Evolutionary conservation across 2,113 vertebrate genomes (phyloP), one percentile per base, ranked within the genome.

Genomic region (Plestiodon gilberti): DNA sequence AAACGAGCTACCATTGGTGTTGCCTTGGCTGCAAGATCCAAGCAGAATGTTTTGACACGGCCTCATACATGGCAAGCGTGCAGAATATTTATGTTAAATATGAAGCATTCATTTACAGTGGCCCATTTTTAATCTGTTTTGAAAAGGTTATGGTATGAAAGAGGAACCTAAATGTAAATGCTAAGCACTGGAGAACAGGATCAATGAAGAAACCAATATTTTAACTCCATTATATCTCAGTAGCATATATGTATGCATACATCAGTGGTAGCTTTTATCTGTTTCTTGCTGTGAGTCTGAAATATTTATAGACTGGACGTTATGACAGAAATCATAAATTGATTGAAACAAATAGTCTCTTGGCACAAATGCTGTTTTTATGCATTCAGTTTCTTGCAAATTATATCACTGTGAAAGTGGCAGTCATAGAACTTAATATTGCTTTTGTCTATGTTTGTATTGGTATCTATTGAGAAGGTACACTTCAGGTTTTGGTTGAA

Each of bases 81-180:
- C 40, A 59, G 33, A 78, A 78, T 28, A 64, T 80, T 80, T 82
- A 71, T 70, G n/a, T 71, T 55, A 71, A 71, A n/a, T 78, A 48
- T 78, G 61, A 81, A 43, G 23, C 40, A 65, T 48, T 48, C 64
- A 81, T 67, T 52, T 71, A 71, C 70, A 82, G 23, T 15, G n/a
- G 35, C 62, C 18, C 7, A 48, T 65, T 81, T 79, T 62, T n/a
- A 52, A 48, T 81, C 14, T 64, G 62, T 40, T 77, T 81, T 55
- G 48, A 22, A 71, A n/a, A 82, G 48, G 43, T 70, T 70, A 25
- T 57, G 11, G n/a, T 13, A 82, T 82, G 22, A 43, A 82, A 11
- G 14, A 14, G 20, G 7, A 59, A 59, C 6, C 25, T 18, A 62
- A 79, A 4, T 2, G 22, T 8, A 59, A 22, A 38, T 25, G 71